Percentiles rank a stretch among this genome's conserved stretches.
These are phyloP conservation scores for Babylonia areolata DNA, from an alignment of 1,140 invertebrate genomes.

Conservation along the genomic window DNA sequence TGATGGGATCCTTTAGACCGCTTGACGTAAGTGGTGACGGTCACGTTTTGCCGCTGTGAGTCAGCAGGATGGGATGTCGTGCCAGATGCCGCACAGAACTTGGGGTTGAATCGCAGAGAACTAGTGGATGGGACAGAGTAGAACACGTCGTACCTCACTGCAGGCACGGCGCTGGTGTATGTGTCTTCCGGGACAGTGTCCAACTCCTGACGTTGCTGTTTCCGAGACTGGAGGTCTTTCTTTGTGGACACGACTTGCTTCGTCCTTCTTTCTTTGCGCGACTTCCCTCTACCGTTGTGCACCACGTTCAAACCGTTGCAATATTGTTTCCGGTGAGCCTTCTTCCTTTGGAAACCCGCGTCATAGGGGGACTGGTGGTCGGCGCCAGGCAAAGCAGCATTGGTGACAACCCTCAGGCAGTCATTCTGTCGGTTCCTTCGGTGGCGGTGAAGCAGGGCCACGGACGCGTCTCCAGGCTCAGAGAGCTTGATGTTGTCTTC, in stretches of 20 bases:
- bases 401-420: neutral
- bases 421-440: constrained; percentile 15
- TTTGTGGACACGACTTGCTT: constrained; percentile 14
- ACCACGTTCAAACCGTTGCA: constrained; percentile 19
- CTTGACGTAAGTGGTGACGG: neutral
- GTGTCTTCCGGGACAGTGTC: neutral
- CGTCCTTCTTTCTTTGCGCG: neutral
- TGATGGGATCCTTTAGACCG: constrained; percentile 2
- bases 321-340: constrained; percentile 16
- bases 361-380: neutral
- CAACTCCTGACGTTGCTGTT: neutral
- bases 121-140: neutral
- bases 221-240: neutral
- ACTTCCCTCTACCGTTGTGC: constrained; percentile 18
- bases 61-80: neutral
- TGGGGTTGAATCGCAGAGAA: constrained; percentile 16
- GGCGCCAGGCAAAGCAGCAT: neutral
- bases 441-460: constrained; percentile 9
- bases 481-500: constrained; percentile 26
- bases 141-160: constrained; percentile 16
- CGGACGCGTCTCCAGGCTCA: too few species aligned
- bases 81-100: neutral
- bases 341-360: neutral
- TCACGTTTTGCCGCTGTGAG: neutral
- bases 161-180: neutral